These are phyloP conservation scores for Diachrysia chrysitis DNA, from an alignment of 2,888 invertebrate genomes.

Conservation along the genomic window DNA sequence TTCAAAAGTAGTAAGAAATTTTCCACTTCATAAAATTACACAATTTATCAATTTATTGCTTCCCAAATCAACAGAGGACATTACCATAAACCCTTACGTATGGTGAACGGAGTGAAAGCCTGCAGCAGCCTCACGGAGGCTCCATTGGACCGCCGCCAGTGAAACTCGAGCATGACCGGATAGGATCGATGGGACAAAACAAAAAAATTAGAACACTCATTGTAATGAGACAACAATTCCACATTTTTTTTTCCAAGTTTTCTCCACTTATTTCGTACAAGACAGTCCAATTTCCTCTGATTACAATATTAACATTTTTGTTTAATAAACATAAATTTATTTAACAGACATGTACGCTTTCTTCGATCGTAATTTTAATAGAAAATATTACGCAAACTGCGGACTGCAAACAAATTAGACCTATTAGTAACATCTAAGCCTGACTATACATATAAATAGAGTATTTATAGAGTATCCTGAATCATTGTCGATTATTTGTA, in stretches of 20 bases:
- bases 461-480: too few relatives aligned
- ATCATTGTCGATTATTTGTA: too few relatives aligned
- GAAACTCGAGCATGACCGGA: slow-evolving; percentile 62
- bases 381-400: not conserved
- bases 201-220: slow-evolving; percentile 60
- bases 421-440: too few relatives aligned
- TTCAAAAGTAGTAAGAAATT: too few relatives aligned
- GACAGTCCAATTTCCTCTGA: slow-evolving; percentile 50
- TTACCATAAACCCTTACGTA: slow-evolving; percentile 6
- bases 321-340: slow-evolving; percentile 41
- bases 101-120: slow-evolving; percentile 47
- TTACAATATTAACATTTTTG: slow-evolving; percentile 58
- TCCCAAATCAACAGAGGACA: not conserved
- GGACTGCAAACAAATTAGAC: not conserved
- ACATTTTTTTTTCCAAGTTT: slow-evolving; percentile 36
- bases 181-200: slow-evolving; percentile 59
- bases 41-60: too few relatives aligned
- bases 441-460: too few relatives aligned
- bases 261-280: slow-evolving; percentile 38
- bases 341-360: slow-evolving; percentile 26
- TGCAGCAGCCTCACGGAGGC: slow-evolving; percentile 50
- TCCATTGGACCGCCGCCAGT: slow-evolving; percentile 64
- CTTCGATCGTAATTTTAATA: slow-evolving; percentile 24
- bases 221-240: slow-evolving; percentile 57
- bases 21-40: too few relatives aligned